These are phyloP conservation scores for Herpetotheres cachinnans DNA, from an alignment of 2,113 vertebrate genomes.

Conservation along the genomic window DNA sequence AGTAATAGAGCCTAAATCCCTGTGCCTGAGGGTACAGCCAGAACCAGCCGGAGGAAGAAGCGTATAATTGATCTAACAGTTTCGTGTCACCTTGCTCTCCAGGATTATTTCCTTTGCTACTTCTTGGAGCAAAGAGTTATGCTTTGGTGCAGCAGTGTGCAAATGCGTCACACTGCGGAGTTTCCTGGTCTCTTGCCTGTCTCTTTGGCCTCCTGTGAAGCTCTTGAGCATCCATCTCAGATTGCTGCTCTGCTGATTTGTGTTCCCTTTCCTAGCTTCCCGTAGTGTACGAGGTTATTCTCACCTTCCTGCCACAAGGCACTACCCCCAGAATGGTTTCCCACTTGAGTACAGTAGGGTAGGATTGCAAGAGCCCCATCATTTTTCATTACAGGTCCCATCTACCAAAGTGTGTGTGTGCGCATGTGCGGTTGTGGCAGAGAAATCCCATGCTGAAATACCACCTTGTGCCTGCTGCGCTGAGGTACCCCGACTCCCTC, in stretches of 20 bases:
- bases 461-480: neutral
- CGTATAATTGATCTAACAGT: neutral
- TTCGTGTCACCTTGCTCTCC: neutral
- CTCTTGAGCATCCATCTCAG: neutral
- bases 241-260: neutral
- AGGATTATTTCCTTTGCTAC: neutral
- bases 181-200: neutral
- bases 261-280: neutral
- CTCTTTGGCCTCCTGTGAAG: neutral
- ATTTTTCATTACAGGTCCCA: neutral
- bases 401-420: fast-evolving
- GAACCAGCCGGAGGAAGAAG: neutral
- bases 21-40: neutral
- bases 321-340: neutral
- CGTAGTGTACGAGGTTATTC: too few relatives aligned
- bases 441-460: neutral
- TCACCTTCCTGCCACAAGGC: neutral
- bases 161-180: neutral
- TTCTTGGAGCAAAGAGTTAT: neutral
- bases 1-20: neutral
- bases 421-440: neutral
- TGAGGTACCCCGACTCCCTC: too few relatives aligned
- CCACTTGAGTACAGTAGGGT: neutral
- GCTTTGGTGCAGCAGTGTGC: neutral
- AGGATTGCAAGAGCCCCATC: neutral